Conservation (phyloP, 1,140 invertebrate species). For the Andrena cerasifolii region DNA sequence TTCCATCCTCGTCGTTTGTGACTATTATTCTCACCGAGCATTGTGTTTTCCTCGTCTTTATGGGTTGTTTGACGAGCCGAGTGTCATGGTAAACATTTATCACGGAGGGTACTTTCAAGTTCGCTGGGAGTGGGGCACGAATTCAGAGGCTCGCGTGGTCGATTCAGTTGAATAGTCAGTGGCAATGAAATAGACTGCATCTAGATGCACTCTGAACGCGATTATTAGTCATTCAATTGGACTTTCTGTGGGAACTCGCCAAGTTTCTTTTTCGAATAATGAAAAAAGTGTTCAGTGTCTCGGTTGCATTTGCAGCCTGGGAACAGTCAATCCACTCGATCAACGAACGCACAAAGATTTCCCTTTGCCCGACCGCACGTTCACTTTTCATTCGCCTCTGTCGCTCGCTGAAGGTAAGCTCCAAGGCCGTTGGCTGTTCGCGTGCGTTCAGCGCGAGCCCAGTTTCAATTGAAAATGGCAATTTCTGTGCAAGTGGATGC, state of each 20-base stretch:
- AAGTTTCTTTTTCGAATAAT: too few relatives aligned
- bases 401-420: constrained; percentile 29
- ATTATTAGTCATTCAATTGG: too few relatives aligned
- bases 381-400: constrained; percentile 43
- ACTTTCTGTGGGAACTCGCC: too few relatives aligned
- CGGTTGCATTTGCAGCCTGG: background rate
- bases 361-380: constrained; percentile 26
- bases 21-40: constrained; percentile 12
- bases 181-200: too few relatives aligned
- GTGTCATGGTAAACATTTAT: background rate
- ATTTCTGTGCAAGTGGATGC: background rate
- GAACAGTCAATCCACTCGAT: background rate
- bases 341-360: constrained; percentile 3
- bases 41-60: background rate
- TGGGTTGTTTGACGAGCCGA: too few relatives aligned
- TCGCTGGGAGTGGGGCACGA: too few relatives aligned
- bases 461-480: background rate
- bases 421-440: constrained; percentile 27
- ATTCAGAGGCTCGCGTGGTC: too few relatives aligned
- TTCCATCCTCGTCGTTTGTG: constrained; percentile 1
- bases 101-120: background rate
- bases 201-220: too few relatives aligned
- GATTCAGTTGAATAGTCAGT: too few relatives aligned
- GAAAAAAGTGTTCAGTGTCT: background rate
- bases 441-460: background rate